Conservation (phyloP, 2,888 invertebrate species). For the Drosophila quasianomalipes region DNA sequence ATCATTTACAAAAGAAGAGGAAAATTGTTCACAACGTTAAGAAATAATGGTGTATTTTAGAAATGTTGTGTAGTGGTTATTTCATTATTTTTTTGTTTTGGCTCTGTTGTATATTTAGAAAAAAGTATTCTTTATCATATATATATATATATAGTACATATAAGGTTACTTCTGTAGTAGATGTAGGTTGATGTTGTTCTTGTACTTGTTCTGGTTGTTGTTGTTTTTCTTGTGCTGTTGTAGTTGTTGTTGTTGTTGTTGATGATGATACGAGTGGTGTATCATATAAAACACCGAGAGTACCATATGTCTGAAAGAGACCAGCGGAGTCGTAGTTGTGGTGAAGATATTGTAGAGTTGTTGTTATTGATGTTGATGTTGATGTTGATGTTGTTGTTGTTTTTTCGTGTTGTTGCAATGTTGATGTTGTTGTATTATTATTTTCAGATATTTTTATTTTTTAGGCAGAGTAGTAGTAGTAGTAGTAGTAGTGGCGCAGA, state of each 20-base stretch:
- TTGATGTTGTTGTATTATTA: slow-evolving; percentile 56
- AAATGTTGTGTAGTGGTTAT: slow-evolving; percentile 28
- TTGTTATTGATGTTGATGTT: slow-evolving; percentile 35
- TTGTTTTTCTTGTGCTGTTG: slow-evolving; percentile 57
- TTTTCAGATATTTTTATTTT: slow-evolving; percentile 54
- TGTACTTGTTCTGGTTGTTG: slow-evolving; percentile 56
- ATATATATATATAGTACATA: slow-evolving; percentile 39
- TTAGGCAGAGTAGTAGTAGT: slow-evolving; percentile 68
- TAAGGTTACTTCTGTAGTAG: slow-evolving; percentile 61
- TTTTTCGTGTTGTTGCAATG: slow-evolving; percentile 61
- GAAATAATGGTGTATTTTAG: slow-evolving; percentile 47
- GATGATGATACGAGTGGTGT: slow-evolving; percentile 58
- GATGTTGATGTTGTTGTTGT: slow-evolving; percentile 55
- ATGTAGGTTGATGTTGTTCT: slow-evolving; percentile 60
- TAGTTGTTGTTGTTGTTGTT: slow-evolving; percentile 51
- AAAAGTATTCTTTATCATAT: slow-evolving; percentile 19
- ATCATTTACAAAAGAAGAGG: slow-evolving; percentile 42
- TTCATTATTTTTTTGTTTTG: slow-evolving; percentile 26
- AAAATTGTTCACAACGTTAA: slow-evolving; percentile 62
- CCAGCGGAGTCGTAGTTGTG: slow-evolving; percentile 70
- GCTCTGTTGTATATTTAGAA: slow-evolving; percentile 33
- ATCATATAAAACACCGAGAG: slow-evolving; percentile 74
- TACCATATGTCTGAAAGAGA: slow-evolving; percentile 72
- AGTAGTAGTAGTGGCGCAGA: slow-evolving; percentile 71
- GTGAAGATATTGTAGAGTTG: slow-evolving; percentile 49